phyloP scores from a whole-genome alignment of 2,113 vertebrate genomes.

The Nothobranchius kuhntae region DNA sequence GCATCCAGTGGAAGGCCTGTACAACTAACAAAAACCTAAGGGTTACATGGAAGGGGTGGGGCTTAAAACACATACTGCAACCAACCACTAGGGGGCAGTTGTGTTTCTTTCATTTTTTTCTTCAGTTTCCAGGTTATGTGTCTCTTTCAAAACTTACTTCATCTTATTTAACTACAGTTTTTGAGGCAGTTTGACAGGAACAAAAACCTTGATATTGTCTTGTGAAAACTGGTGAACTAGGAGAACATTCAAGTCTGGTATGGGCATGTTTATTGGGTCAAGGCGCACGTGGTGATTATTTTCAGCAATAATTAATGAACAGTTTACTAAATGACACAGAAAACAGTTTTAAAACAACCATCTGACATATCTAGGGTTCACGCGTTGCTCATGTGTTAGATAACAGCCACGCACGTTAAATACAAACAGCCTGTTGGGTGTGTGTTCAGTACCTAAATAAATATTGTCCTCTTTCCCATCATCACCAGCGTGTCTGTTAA shows the following conservation, averaged over 20 bases:
- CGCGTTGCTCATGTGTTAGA: not conserved
- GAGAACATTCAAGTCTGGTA: not conserved
- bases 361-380: too few relatives aligned
- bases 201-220: not conserved
- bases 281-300: not conserved
- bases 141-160: not conserved
- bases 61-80: too few relatives aligned
- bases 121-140: not conserved
- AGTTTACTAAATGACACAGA: not conserved
- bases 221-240: not conserved
- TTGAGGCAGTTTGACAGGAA: not conserved
- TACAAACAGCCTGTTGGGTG: not conserved
- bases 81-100: too few relatives aligned
- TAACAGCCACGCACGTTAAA: not conserved
- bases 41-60: too few relatives aligned
- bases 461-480: constrained; percentile 1
- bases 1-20: too few relatives aligned
- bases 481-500: not conserved
- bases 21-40: too few relatives aligned
- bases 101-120: not conserved
- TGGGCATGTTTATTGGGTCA: not conserved
- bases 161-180: not conserved
- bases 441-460: constrained; percentile 2
- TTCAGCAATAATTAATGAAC: not conserved
- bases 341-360: not conserved